Base-by-base conservation (phyloP, 2,797 vertebrate genomes). In the Pseudotriccus pelzelni region DNA sequence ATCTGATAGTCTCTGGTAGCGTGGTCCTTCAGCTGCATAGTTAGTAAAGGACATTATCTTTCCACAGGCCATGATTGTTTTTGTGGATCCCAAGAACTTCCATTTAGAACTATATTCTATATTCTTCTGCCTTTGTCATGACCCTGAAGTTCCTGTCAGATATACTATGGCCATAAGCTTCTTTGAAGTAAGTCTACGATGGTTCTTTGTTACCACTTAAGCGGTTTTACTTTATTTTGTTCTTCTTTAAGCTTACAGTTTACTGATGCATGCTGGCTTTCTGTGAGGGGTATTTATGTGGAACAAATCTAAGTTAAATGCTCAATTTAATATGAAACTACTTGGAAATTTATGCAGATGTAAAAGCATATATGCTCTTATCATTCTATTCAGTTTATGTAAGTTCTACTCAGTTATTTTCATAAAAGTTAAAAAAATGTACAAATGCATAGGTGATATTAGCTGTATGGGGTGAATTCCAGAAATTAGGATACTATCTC, bases 91-190 rank as follows among this genome's bases (percentile, higher is more conserved):
- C 9, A 98, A 99, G 97, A 98, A 98, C 96, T 99, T 99, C 97
- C 98, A 98, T 97, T 98, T 98, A 88, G 99, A 99, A 90, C 97
- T 99, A 39, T 99, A 99, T 96, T 98, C 98, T 47, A 98, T 98
- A 28, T 99, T 99, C 94, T 99, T 99, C 87, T 98, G 98, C 96
- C 98, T 99, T 62, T 99, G 99, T 94, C 98, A 99, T 72, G 99
- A 99, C 94, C 99, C 98, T 2, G 99, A 99, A 96, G 98, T 99
- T 96, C 98, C 98, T 18, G 98, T 99, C 72, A 98, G 99, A 87
- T 98, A 98, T 69, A 99, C 99, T 19, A 98, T 99, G 90, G 99
- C 99, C 67, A 97, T 98, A 95, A 98, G 98, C 97, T 99, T 99
- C 97, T 98, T 99, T 96, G 99, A 99, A 98, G 99, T 99, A 97